Conservation (phyloP, 1,140 invertebrate genomes). For the Bombus impatiens region DNA sequence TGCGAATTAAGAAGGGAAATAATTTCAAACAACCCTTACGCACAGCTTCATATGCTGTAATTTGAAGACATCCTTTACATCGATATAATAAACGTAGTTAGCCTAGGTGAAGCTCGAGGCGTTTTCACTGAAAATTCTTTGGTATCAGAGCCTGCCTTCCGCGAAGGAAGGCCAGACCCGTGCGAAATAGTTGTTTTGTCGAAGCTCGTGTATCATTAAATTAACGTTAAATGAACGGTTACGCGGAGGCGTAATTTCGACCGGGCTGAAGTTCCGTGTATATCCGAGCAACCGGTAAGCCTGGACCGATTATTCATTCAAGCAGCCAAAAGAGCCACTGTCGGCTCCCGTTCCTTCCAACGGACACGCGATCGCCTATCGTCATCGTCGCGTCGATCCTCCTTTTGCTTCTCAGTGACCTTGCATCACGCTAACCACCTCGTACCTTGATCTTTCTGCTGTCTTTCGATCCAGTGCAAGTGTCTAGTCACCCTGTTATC, state of each 20-base stretch:
- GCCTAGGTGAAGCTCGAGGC: background rate
- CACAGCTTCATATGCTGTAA: too few relatives aligned
- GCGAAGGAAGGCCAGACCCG: constrained; percentile 50
- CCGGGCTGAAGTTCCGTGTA: constrained; percentile 47
- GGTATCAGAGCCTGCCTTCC: constrained; percentile 61
- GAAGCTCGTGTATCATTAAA: constrained; percentile 75
- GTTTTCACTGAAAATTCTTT: constrained; percentile 37
- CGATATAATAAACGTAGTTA: background rate
- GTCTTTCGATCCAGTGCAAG: background rate
- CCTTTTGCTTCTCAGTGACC: constrained; percentile 58
- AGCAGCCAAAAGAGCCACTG: constrained; percentile 73
- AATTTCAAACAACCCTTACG: too few relatives aligned
- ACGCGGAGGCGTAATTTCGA: constrained; percentile 73
- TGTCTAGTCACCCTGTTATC: background rate
- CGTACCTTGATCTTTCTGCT: constrained; percentile 23
- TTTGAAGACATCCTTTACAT: background rate
- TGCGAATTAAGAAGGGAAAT: too few relatives aligned
- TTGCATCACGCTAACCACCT: constrained; percentile 71
- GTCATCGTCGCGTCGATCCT: constrained; percentile 52
- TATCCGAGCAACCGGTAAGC: constrained; percentile 68
- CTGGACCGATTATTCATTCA: constrained; percentile 76
- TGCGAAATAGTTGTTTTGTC: constrained; percentile 41
- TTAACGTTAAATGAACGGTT: constrained; percentile 79
- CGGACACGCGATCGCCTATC: constrained; percentile 76
- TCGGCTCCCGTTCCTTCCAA: constrained; percentile 77